Evolutionary conservation across 2,888 invertebrate genomes (phyloP), one percentile per base, ranked within the genome.

Genomic region (Synanthedon myopaeformis): DNA sequence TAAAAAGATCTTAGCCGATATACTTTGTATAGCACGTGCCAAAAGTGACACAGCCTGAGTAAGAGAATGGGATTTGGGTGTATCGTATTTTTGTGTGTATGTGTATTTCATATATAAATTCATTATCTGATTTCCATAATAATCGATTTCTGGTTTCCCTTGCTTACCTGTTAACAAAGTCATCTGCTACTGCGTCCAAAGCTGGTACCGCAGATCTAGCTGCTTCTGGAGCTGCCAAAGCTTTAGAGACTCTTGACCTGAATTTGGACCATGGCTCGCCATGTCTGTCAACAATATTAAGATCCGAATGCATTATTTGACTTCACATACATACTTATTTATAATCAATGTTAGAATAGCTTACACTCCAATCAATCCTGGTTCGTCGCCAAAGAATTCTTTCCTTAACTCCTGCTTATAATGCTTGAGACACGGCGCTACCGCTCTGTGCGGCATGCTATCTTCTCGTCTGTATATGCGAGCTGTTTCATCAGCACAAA

Each of bases 241-340:
- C 91, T 74, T 94, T 94, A 65, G 96, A 95, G 23, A 96, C 95
- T 78, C 93, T 93, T 55, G 92, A 92, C 59, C 96, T 89, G 72
- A 96, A 93, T 61, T 89, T 89, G 69, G 96, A 93, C 96, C 96
- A 97, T 66, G 93, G 92, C 67, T 93, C 91, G 0, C 96, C 96
- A 74, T 96, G 96, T 59, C 96, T 96, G 79, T 50, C 61, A 65
- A 61, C 65, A 13, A 45, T 56, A 55, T 59, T 56, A 57, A 35
- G 5, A 54, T 23, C 23, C 23, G 23, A 23, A 23, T 23, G 23
- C 35, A 35, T 3, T 35, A 35, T 35, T 35, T 35, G 10, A 35
- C 3, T 12, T 50, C 12, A 50, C 14, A 49, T 49, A 49, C 35
- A 35, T 35, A 23, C 4, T 11, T 19, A 23, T 12, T 50, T 11